These are phyloP conservation scores for Pseudonaja textilis DNA, from an alignment of 2,113 vertebrate species.

Conservation along the genomic window DNA sequence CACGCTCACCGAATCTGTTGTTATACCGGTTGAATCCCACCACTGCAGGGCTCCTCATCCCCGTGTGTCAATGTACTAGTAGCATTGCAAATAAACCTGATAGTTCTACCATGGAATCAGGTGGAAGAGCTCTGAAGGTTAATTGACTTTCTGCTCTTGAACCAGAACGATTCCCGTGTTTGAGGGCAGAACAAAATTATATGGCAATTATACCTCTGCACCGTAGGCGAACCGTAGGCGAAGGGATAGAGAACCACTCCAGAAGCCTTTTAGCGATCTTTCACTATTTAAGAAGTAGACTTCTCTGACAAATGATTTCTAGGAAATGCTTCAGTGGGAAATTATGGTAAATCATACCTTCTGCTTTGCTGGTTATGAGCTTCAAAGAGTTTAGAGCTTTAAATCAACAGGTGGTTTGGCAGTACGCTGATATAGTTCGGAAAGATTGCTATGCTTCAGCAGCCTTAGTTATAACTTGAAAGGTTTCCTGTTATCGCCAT, in stretches of 20 bases:
- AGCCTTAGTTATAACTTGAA: slow-evolving; percentile 40
- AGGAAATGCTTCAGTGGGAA: slow-evolving; percentile 59
- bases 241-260: slow-evolving; percentile 47
- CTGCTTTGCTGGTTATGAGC: slow-evolving; percentile 44
- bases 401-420: slow-evolving; percentile 45
- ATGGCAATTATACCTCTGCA: slow-evolving; percentile 42
- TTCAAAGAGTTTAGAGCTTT: slow-evolving; percentile 53
- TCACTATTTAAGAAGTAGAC: slow-evolving; percentile 36
- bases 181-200: slow-evolving; percentile 14
- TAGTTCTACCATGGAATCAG: slow-evolving; percentile 37
- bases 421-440: slow-evolving; percentile 42
- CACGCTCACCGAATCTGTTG: too few relatives aligned
- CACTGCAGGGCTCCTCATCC: not conserved
- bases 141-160: slow-evolving; percentile 34
- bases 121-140: slow-evolving; percentile 15
- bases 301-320: slow-evolving; percentile 52
- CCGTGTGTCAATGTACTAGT: slow-evolving; percentile 15
- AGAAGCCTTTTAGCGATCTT: slow-evolving; percentile 13
- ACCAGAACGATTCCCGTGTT: not conserved
- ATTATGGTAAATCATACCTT: slow-evolving; percentile 45
- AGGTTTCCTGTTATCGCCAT: slow-evolving; percentile 31
- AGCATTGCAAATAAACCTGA: slow-evolving; percentile 36
- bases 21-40: too few relatives aligned
- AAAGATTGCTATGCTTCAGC: slow-evolving; percentile 33
- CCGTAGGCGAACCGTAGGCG: not conserved